Conservation (phyloP, 2,888 invertebrate genomes). For the Corythucha ciliata region DNA sequence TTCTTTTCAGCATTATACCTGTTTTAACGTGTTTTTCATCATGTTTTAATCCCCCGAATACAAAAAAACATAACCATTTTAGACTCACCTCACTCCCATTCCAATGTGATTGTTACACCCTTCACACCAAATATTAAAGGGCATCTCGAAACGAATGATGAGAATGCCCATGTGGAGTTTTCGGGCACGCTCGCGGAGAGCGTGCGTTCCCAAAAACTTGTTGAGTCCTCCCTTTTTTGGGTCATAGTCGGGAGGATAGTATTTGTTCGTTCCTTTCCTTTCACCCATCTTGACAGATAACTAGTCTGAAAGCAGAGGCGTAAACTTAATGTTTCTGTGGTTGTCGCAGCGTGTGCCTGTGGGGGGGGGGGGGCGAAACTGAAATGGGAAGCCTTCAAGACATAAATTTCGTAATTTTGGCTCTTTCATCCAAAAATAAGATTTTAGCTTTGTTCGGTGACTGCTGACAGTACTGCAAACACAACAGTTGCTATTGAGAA, state of each 20-base stretch:
- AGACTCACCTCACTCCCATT: slow-evolving; percentile 76
- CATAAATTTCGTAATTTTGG: no score
- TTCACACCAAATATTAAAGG: slow-evolving; percentile 99
- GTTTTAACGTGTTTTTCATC: neutral
- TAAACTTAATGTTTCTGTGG: no score
- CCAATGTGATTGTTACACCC: slow-evolving; percentile 97
- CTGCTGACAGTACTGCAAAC: no score
- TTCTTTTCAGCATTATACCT: slow-evolving; percentile 90
- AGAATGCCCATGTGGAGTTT: slow-evolving; percentile 92
- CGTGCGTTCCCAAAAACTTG: slow-evolving; percentile 83
- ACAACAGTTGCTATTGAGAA: no score
- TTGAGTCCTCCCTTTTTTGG: slow-evolving; percentile 90
- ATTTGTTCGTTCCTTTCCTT: slow-evolving; percentile 93
- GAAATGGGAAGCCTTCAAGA: no score
- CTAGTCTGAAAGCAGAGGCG: no score
- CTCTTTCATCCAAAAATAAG: no score
- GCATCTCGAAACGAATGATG: slow-evolving; percentile 97
- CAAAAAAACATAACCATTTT: neutral
- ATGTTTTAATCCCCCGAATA: neutral
- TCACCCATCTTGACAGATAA: slow-evolving; percentile 97
- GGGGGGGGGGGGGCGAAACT: no score
- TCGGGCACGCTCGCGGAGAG: slow-evolving; percentile 87
- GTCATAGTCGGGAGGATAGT: slow-evolving; percentile 98
- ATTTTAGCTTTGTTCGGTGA: no score
- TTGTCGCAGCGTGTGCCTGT: no score